Evolutionary conservation across 2,113 vertebrate genomes (phyloP).

Genomic region (Microcebus ravelobensis): DNA sequence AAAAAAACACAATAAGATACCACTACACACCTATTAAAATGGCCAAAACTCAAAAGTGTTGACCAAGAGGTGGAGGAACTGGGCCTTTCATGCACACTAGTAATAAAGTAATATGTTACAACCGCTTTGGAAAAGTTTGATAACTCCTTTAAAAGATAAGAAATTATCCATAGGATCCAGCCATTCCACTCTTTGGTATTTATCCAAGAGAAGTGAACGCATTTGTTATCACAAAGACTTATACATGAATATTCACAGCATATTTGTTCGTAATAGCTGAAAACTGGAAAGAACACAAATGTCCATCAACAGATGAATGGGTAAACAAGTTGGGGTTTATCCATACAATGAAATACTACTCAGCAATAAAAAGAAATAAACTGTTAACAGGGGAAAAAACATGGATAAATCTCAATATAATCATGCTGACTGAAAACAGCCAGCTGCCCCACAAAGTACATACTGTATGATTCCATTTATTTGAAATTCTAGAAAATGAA

Average conservation of each 20-base stretch:
- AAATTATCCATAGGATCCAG: not conserved
- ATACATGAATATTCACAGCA: not conserved
- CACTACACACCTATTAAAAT: not conserved
- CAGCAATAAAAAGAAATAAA: not conserved
- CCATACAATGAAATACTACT: not conserved
- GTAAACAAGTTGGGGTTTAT: not conserved
- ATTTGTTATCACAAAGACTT: not conserved
- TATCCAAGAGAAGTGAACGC: slow-evolving; percentile 8
- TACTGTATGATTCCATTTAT: not conserved
- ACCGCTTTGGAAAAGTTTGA: not conserved
- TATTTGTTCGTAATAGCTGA: not conserved
- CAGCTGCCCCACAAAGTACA: not conserved
- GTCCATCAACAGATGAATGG: not conserved
- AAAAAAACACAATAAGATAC: not conserved
- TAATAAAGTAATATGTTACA: not conserved
- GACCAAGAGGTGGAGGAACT: not conserved
- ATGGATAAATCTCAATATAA: not conserved
- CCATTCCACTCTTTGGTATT: not conserved
- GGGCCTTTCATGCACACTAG: not conserved
- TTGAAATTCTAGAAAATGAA: slow-evolving; percentile 21
- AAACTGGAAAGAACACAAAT: slow-evolving; percentile 9
- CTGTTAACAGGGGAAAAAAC: not conserved
- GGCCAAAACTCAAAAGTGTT: not conserved
- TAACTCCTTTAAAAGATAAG: slow-evolving; percentile 6
- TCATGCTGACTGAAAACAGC: not conserved